Base-by-base conservation (phyloP, 2,888 invertebrate genomes). In the Synanthedon myopaeformis region DNA sequence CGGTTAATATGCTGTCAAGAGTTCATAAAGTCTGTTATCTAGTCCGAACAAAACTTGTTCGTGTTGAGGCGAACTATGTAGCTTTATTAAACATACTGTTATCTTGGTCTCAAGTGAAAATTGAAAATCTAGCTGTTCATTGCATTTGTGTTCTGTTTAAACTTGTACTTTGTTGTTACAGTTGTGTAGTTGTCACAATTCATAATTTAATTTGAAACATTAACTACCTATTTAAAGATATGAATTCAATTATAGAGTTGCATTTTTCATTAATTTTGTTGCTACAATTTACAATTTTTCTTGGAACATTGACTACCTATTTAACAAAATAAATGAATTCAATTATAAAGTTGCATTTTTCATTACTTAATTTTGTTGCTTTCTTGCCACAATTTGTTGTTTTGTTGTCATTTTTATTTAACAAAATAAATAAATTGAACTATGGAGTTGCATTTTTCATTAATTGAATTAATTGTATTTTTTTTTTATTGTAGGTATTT, bases 1-100 rank as follows among this genome's bases (percentile, higher is more conserved):
- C 61, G 62, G 64, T 76, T 69, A 68, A 58, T 64, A 72, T 75
- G 72, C 69, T 54, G 53, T 41, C 49, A 55, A 59, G 64, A 56
- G 60, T 60, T 45, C 49, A 49, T 64, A 60, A 51, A 66, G 64
- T 61, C 60, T 56, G 57, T 59, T 66, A 65, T 66, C 68, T 64
- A 72, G 68, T 75, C 73, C 64, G 59, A 67, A 66, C 59, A 59
- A 71, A 79, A 75, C 66, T 76, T 76, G 66, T 59, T 61, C 62
- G 57, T 61, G 62, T 59, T 60, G 62, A 64, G 57, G 58, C 61
- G 60, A 58, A 60, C 56, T 61, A 58, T 35, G 63, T 59, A 60
- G 67, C 67, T 72, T 71, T 73, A 72, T 71, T 72, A 73, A 72
- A 67, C 63, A 17, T 58, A 55, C 60, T 65, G 64, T 64, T 64